phyloP scores from a whole-genome alignment of 2,888 invertebrate species.

The Dioctria rufipes region DNA sequence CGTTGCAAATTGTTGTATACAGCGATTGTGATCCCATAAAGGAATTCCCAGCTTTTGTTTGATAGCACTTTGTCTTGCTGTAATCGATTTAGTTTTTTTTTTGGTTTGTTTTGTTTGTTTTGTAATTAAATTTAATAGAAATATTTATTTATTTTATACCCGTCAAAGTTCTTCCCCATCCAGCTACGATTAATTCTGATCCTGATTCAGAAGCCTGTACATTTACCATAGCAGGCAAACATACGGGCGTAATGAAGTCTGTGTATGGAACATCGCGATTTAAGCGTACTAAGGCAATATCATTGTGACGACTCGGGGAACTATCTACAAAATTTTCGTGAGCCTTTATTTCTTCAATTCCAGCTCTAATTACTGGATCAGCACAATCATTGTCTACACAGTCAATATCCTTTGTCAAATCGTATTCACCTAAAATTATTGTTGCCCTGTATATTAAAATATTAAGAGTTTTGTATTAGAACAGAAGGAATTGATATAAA shows the following conservation, averaged over 20 bases:
- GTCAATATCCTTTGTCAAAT: slow-evolving; percentile 65
- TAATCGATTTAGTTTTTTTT: background rate
- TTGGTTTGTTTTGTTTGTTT: no score
- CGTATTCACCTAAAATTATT: slow-evolving; percentile 68
- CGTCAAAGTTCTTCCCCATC: slow-evolving; percentile 76
- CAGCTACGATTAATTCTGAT: slow-evolving; percentile 73
- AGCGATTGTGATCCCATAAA: slow-evolving; percentile 71
- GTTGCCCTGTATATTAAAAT: slow-evolving; percentile 62
- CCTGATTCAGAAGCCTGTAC: slow-evolving; percentile 62
- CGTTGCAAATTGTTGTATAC: slow-evolving; percentile 67
- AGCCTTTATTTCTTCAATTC: slow-evolving; percentile 76
- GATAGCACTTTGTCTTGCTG: slow-evolving; percentile 71
- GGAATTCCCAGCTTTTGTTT: slow-evolving; percentile 74
- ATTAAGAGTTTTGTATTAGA: background rate
- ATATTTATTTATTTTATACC: no score
- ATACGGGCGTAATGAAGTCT: slow-evolving; percentile 76
- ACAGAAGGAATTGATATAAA: background rate
- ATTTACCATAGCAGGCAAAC: slow-evolving; percentile 71
- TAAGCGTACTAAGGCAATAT: slow-evolving; percentile 81
- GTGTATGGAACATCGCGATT: slow-evolving; percentile 73
- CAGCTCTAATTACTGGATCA: slow-evolving; percentile 74
- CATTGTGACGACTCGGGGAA: slow-evolving; percentile 76
- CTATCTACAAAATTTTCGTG: slow-evolving; percentile 78
- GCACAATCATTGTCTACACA: slow-evolving; percentile 72
- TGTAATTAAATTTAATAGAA: no score